Base-by-base conservation (phyloP, 2,888 invertebrate genomes). In the Drosophila niveifrons region DNA sequence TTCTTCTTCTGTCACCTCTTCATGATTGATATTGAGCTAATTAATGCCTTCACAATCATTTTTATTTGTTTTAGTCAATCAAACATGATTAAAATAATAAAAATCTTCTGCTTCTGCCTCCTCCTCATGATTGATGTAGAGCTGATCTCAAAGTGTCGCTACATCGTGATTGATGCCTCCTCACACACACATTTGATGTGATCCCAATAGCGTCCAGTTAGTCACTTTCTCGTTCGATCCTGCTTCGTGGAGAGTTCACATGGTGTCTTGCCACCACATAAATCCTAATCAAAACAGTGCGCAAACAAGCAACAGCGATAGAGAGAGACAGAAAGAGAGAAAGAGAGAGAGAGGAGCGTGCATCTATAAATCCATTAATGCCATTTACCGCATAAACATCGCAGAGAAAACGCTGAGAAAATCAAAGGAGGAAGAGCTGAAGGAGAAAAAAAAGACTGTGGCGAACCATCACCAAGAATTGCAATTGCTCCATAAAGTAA, bases 401-500 rank as follows among this genome's bases (percentile, higher is more conserved):
- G 23, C 23, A 84, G 82, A 82, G 71, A 76, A 81, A 80, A 75
- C 72, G 78, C 74, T 72, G 17, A 17, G n/a, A 17, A 3, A 2
- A n/a, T 10, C 10, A 17, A 10, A 43, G 50, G 34, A 17, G 17
- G 7, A 15, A 3, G 41, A 44, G 13, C 46, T 29, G n/a, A 46
- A 17, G 18, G 48, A 28, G 44, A 31, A 59, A 64, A 46, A 62
- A 59, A 64, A 55, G 48, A 41, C 59, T 56, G 50, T 31, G 46
- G 41, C 66, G 23, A 23, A 41, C 57, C 66, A 59, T 62, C 72
- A 47, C 39, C 53, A 63, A 72, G 69, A 68, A 76, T 64, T 76
- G 79, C 87, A 88, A 90, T 90, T 90, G 90, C 84, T 85, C 88
- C 90, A 89, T 90, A 90, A 90, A 90, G 77, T 90, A 86, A 89